Conservation (phyloP, 2,888 invertebrate genomes). For the Tetragonisca angustula region DNA sequence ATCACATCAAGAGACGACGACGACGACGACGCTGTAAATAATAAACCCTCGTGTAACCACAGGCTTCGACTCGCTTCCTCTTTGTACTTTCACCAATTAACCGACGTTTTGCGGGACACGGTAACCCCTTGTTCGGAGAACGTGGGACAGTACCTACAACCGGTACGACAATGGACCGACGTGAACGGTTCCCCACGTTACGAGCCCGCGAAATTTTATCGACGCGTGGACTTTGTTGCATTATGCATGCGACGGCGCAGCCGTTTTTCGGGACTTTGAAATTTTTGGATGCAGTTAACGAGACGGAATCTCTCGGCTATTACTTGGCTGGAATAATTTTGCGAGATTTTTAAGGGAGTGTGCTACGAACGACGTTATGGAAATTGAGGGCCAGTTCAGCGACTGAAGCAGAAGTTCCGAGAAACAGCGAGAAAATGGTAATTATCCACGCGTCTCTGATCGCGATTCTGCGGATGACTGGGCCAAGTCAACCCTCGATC, state of each 20-base stretch:
- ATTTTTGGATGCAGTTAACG: background rate
- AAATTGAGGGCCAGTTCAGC: background rate
- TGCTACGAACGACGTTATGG: background rate
- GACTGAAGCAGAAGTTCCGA: no score
- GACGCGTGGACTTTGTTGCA: background rate
- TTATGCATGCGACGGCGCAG: background rate
- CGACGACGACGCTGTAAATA: conserved; percentile 71
- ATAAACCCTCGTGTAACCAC: conserved; percentile 63
- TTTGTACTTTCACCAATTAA: conserved; percentile 70
- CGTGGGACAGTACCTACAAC: background rate
- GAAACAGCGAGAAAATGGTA: background rate
- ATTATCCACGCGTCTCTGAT: no score
- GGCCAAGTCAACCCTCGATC: background rate
- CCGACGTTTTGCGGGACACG: conserved; percentile 51
- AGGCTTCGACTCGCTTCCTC: conserved; percentile 27
- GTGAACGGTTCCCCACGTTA: no score
- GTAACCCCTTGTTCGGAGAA: conserved; percentile 34
- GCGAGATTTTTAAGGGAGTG: background rate
- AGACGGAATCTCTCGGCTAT: background rate
- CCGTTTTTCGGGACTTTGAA: background rate
- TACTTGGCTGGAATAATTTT: background rate
- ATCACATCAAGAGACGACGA: conserved; percentile 56
- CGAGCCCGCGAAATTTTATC: conserved; percentile 1
- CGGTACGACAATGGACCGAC: conserved; percentile 29
- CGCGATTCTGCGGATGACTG: no score